Evolutionary conservation across 2,888 invertebrate genomes (phyloP), one percentile per base, ranked within the genome.

Genomic region (Xylophagus ater): DNA sequence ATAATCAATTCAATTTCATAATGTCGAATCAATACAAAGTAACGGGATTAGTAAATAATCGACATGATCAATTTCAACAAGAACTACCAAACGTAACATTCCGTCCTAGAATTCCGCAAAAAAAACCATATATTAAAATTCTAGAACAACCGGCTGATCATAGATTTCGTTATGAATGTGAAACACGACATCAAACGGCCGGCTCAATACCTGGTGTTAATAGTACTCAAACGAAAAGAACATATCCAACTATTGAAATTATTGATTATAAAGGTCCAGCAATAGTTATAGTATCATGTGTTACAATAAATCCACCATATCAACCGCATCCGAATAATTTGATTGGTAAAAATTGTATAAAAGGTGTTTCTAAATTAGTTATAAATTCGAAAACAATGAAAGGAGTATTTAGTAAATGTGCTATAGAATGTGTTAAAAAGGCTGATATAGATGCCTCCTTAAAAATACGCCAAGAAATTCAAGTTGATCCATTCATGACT

Each of bases 391-490:
- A 81, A 34, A 75, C 73, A 44, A 78, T 78, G 74, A 71, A 73
- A 25, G 78, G 79, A 37, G 73, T 76, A 46, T 89, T 90, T 63
- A 80, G 82, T 47, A 87, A 87, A 66, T 73, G 90, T 49, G 90
- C 90, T 43, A 89, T 92, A 47, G 90, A 92, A 59, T 92, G 92
- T 67, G 87, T 89, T 18, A 90, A 89, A 68, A 81, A 84, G 53
- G 82, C 81, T 54, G 89, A 89, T 58, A 84, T 90, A 41, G 81
- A 82, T 45, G 76, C 77, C 5, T 81, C 86, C 17, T 70, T 92
- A 23, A 72, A 70, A 50, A 65, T 75, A 30, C 65, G 90, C 46
- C 81, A 87, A 61, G 73, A 77, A 49, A 78, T 85, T 38, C 68
- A 82, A 46, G 87, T 92, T 2, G 90, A 92, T 68, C 92, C 92